Percentiles rank a stretch among this genome's conserved stretches.
phyloP scores from a whole-genome alignment of 2,113 vertebrate genomes.

The Bujurquina vittata region DNA sequence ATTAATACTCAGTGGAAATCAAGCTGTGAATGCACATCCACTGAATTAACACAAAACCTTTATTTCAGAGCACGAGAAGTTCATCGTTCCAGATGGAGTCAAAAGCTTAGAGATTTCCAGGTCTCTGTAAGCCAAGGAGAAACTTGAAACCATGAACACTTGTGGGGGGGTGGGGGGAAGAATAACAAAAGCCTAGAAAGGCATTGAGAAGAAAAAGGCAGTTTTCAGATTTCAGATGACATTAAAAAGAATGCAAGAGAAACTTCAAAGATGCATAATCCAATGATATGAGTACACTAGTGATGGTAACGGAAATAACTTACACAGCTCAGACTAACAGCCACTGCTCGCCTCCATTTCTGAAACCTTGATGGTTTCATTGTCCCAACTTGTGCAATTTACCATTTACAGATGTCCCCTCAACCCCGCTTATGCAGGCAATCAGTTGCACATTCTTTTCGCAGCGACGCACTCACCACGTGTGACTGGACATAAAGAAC shows the following conservation, averaged over 20 bases:
- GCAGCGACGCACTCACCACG: background rate
- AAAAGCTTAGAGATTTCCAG: slow-evolving; percentile 42
- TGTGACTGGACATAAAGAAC: background rate
- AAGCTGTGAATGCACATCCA: background rate
- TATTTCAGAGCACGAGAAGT: background rate
- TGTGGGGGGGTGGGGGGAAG: slow-evolving; percentile 31
- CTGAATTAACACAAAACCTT: slow-evolving; percentile 15
- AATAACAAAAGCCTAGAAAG: slow-evolving; percentile 57
- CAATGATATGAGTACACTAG: background rate
- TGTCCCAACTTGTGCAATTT: background rate
- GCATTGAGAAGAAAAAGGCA: slow-evolving; percentile 31
- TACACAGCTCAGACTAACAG: background rate
- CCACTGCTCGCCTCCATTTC: background rate
- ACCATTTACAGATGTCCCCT: background rate
- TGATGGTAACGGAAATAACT: background rate
- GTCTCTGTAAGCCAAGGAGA: slow-evolving; percentile 40
- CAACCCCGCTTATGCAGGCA: background rate
- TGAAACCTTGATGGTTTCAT: background rate
- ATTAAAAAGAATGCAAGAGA: slow-evolving; percentile 51
- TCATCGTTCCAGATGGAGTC: slow-evolving; percentile 27
- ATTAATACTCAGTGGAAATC: background rate
- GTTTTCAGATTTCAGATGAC: slow-evolving; percentile 65
- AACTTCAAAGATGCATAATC: slow-evolving; percentile 24
- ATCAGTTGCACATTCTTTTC: background rate
- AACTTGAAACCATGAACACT: slow-evolving; percentile 49